Evolutionary conservation across 2,113 vertebrate genomes (phyloP), one percentile per base, ranked within the genome.

Genomic region (Rynchops niger): DNA sequence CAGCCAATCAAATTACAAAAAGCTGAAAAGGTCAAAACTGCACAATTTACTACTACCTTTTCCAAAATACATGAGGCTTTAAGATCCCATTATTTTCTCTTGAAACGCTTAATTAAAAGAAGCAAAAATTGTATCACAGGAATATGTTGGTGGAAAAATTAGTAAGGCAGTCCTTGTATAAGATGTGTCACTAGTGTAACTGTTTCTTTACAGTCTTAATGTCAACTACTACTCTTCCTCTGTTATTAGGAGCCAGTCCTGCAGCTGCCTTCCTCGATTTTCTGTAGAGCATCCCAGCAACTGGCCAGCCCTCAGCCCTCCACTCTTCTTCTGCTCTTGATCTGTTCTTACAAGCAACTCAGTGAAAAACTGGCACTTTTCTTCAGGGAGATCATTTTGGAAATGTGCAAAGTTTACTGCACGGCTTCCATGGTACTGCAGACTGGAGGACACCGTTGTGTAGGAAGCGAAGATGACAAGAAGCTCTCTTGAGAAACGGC

Each of bases 31-130:
- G 97, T 97, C 96, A 97, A 90, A 96, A 92, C 88, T 3, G 9
- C 91, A 92, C 97, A 97, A 97, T 97, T 97, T 97, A 97, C 96
- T 94, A 94, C 96, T 95, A 95, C 95, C 97, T 96, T 97, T 94
- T 95, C 95, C 95, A 97, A 97, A 97, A 97, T 93, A 96, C 94
- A 95, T 92, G 86, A 94, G 82, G 55, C 92, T 94, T 95, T 90
- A 97, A 78, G 90, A 96, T 96, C 82, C 92, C 38, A 96, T 97
- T 96, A 97, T 94, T 97, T 97, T 92, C 88, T 81, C 86, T 66
- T 77, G 88, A 96, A 97, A 95, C 3, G 12, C 79, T 93, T 96
- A 97, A 97, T 96, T 97, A 90, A 96, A 95, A 93, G 74, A 94
- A 94, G 59, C 30, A 94, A 96, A 97, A 94, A 93, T 83, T 97